These are phyloP conservation scores for Goniozus legneri DNA, from an alignment of 1,140 invertebrate species.

Conservation along the genomic window DNA sequence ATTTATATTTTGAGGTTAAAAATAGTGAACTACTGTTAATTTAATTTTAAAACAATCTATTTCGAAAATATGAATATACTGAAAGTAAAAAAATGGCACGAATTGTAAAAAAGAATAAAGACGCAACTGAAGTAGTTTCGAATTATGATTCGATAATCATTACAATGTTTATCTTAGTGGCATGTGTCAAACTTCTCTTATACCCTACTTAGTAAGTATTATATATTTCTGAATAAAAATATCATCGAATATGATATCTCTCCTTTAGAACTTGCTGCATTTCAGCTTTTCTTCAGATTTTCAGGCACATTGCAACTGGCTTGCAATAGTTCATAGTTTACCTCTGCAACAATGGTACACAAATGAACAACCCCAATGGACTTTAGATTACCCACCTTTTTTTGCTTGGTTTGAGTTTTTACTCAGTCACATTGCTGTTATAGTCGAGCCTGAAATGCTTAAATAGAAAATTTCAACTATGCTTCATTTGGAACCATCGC, in stretches of 20 bases:
- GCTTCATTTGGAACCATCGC: constrained; percentile 73
- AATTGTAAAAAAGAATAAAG: background rate
- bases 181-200: constrained; percentile 63
- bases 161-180: constrained; percentile 45
- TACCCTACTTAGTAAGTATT: constrained; percentile 68
- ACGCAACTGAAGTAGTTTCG: background rate
- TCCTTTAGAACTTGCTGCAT: constrained; percentile 13
- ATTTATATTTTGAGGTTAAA: background rate
- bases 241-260: constrained; percentile 1
- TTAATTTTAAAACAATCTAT: background rate
- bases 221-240: constrained; percentile 7
- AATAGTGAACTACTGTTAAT: background rate
- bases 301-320: constrained; percentile 98
- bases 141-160: background rate
- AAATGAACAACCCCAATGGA: constrained; percentile 92
- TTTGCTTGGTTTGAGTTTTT: constrained; percentile 97
- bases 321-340: constrained; percentile 87
- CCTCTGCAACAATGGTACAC: constrained; percentile 87
- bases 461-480: constrained; percentile 83
- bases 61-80: background rate
- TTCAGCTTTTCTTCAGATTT: constrained; percentile 83
- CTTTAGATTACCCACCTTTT: constrained; percentile 97
- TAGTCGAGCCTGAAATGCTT: constrained; percentile 88
- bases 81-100: background rate
- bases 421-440: constrained; percentile 73